Evolutionary conservation across 2,797 vertebrate species (phyloP), one percentile per base, ranked within the genome.

Genomic region (Sebastes taczanowskii): DNA sequence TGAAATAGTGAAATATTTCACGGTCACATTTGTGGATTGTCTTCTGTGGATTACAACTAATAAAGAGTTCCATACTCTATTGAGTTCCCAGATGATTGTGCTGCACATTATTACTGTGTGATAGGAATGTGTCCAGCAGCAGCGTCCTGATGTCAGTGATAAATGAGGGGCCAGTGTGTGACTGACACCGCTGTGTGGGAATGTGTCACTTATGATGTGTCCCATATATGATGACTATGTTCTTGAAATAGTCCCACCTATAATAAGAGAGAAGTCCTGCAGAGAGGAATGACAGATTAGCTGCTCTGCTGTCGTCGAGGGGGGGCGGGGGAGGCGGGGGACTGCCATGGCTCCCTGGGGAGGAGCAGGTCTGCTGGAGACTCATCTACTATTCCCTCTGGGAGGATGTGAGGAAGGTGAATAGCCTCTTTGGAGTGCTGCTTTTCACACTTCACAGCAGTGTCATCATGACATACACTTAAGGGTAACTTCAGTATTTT

Each of bases 161-260:
- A 64, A 63, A 77, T 77, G 60, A 61, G 70, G 46, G 66, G 56
- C 22, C 67, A 11, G 23, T 59, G 22, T 58, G n/a, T 73, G 78
- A 88, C 42, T 82, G 69, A 78, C 82, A 61, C 42, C 58, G 46
- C 64, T 34, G 13, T 74, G 75, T 66, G 75, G 38, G 61, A 74
- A 80, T 64, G 60, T 82, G 78, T 70, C 69, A 49, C 59, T 42
- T 38, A 25, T 25, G 25, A 25, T 25, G 25, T 25, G 25, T 25
- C 25, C 70, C n/a, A 29, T 29, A 49, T 62, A 61, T 60, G 53
- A 81, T 55, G 74, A 80, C 71, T 63, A 5, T 68, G 61, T 61
- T 78, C 67, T 85, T 22, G 64, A 81, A 82, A 66, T 62, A 78
- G 80, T 60, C 35, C 25, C 58, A 65, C 59, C 63, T 76, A 73